phyloP scores from a whole-genome alignment of 2,888 invertebrate genomes.

The Dasypolia templi region DNA sequence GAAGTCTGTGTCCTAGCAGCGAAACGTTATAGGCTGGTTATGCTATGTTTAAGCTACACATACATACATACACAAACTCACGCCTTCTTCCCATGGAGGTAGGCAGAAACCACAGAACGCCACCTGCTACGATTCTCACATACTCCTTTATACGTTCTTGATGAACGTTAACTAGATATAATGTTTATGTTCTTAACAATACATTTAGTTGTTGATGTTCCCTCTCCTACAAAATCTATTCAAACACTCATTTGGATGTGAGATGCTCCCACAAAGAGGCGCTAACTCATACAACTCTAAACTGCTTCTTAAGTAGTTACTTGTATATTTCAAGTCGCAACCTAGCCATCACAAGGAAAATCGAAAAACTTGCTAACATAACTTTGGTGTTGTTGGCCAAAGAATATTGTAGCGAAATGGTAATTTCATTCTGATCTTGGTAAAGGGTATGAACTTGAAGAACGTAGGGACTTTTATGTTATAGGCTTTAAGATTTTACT shows the following conservation, averaged over 20 bases:
- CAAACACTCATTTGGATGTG: slow-evolving; percentile 7
- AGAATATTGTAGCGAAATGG: background rate
- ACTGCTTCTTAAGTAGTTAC: slow-evolving; percentile 26
- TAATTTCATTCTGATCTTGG: background rate
- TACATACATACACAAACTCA: no score
- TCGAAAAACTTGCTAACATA: slow-evolving; percentile 2
- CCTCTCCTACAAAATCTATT: background rate
- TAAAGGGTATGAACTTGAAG: slow-evolving; percentile 5
- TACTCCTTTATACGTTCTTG: no score
- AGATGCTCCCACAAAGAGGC: slow-evolving; percentile 15
- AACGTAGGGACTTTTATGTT: background rate
- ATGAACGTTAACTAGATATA: no score
- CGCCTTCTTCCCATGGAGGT: no score
- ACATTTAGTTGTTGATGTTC: background rate
- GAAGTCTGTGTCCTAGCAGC: no score
- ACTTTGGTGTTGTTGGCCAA: slow-evolving; percentile 1
- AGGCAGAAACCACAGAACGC: no score
- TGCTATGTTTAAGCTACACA: no score
- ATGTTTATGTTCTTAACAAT: background rate
- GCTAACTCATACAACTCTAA: slow-evolving; percentile 35
- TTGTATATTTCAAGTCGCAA: slow-evolving; percentile 7
- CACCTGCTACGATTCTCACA: no score
- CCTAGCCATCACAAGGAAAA: background rate
- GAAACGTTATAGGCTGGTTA: no score
- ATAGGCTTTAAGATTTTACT: background rate